phyloP scores from a whole-genome alignment of 2,113 vertebrate species.

The Psittacara wagleri region DNA sequence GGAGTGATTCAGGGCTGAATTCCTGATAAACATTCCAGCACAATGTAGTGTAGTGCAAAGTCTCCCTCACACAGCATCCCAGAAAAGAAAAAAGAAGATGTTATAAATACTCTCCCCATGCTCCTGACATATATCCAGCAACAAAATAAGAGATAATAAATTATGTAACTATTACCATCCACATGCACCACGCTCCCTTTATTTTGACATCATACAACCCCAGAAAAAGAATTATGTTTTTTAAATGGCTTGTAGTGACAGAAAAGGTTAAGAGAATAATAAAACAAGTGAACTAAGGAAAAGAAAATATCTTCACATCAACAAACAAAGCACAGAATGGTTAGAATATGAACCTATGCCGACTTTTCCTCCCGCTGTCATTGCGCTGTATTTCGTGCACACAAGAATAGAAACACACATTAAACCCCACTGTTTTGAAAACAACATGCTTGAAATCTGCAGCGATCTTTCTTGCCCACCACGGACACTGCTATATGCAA shows the following conservation, averaged over 20 bases:
- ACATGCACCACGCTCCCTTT: neutral
- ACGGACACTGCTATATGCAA: neutral
- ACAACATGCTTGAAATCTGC: neutral
- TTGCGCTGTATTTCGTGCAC: neutral
- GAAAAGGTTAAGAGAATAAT: neutral
- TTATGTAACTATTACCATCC: constrained; percentile 56
- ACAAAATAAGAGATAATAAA: constrained; percentile 31
- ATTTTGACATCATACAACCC: neutral
- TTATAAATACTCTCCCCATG: constrained; percentile 41
- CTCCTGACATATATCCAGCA: constrained; percentile 24
- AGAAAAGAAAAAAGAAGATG: neutral
- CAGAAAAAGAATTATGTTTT: neutral
- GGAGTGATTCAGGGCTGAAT: neutral
- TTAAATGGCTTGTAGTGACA: neutral
- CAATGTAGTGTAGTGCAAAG: neutral
- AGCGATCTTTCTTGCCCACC: neutral
- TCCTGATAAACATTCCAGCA: neutral
- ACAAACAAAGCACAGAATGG: neutral
- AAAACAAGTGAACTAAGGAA: neutral
- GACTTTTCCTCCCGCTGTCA: neutral
- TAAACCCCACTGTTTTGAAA: neutral
- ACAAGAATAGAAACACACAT: neutral
- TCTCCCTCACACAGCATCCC: constrained; percentile 5
- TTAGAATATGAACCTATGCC: neutral
- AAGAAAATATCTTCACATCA: neutral